Evolutionary conservation across 2,888 invertebrate species (phyloP).

Genomic region (Heliconius ismenius): DNA sequence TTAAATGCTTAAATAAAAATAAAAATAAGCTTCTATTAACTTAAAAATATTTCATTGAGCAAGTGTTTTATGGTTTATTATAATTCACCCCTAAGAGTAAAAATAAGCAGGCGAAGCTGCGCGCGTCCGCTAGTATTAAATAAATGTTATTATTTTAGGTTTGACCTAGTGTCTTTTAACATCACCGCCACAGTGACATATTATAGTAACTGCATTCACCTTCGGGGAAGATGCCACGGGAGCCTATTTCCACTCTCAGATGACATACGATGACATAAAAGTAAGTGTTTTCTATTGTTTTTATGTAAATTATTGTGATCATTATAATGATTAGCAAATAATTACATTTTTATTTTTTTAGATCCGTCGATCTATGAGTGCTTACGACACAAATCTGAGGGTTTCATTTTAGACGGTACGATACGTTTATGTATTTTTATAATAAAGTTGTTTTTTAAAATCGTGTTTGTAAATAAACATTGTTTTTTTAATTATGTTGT

Average conservation of each 20-base stretch:
- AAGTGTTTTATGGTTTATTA: too few relatives aligned
- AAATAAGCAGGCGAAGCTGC: too few relatives aligned
- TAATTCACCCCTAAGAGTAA: too few relatives aligned
- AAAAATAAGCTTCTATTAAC: background rate
- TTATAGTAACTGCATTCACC: background rate
- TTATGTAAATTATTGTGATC: background rate
- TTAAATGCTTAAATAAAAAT: background rate
- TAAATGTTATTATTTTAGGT: background rate
- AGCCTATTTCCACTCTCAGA: constrained; percentile 16
- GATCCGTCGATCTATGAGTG: constrained; percentile 3
- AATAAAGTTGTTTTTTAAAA: too few relatives aligned
- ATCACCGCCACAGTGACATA: background rate
- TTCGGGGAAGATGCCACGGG: background rate
- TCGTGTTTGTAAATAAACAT: too few relatives aligned
- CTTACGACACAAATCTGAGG: constrained; percentile 5
- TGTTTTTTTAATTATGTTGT: too few relatives aligned
- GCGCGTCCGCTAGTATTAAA: background rate
- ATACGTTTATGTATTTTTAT: background rate
- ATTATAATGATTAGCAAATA: background rate
- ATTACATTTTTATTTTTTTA: background rate
- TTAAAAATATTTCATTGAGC: too few relatives aligned
- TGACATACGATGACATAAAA: background rate
- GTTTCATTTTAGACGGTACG: background rate
- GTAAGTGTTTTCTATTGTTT: background rate
- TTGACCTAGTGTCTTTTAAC: background rate